phyloP scores from a whole-genome alignment of 1,140 invertebrate genomes.

The Maconellicoccus hirsutus region DNA sequence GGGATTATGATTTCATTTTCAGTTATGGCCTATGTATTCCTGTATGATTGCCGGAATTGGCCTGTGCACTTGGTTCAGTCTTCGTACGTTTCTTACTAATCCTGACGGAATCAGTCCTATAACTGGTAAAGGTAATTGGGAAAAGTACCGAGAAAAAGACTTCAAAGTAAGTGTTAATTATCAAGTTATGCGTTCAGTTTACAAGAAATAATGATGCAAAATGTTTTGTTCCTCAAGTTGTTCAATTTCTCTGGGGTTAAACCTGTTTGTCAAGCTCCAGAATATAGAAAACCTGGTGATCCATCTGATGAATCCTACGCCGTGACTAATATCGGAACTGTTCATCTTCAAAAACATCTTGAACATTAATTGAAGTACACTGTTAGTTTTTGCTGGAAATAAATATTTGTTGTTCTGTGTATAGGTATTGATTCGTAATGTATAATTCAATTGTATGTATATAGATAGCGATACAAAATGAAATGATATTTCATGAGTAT shows the following conservation, averaged over 20 bases:
- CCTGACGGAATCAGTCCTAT: background rate
- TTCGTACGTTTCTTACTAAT: background rate
- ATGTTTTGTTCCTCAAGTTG: background rate
- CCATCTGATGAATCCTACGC: background rate
- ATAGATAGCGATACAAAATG: no score
- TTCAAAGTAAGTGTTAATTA: background rate
- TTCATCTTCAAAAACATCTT: no score
- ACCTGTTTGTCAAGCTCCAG: background rate
- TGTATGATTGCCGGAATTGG: background rate
- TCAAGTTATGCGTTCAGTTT: background rate
- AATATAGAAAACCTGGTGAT: background rate
- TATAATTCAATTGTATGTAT: no score
- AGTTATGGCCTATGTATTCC: background rate
- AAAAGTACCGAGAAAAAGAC: background rate
- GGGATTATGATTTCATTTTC: no score
- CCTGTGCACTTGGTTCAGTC: background rate
- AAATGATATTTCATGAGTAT: no score
- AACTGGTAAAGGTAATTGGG: background rate
- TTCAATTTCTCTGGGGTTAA: background rate
- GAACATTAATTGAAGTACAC: no score
- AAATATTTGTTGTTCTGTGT: no score
- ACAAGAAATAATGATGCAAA: no score
- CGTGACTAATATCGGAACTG: no score
- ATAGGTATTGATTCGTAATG: no score
- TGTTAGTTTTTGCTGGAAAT: no score